Conservation (phyloP, 2,888 invertebrate genomes). For the Noctuana brunneofusca region DNA sequence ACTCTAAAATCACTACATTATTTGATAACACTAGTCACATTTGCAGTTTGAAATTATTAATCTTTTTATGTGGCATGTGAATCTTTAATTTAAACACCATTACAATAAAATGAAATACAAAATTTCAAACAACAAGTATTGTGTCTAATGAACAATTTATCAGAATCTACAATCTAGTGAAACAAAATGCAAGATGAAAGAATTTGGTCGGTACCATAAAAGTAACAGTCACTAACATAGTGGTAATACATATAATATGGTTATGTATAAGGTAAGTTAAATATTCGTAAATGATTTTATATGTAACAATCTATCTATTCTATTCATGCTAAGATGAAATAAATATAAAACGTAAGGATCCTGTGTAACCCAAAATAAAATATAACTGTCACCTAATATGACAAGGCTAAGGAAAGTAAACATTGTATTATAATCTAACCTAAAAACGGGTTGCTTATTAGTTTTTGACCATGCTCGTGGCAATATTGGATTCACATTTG, state of each 20-base stretch:
- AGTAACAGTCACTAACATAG: constrained; percentile 9
- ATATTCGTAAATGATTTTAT: constrained; percentile 39
- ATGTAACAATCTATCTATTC: constrained; percentile 42
- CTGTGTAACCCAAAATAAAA: constrained; percentile 36
- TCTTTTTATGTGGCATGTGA: not conserved
- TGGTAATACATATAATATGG: not conserved
- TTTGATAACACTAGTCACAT: constrained; percentile 36
- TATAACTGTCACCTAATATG: constrained; percentile 51
- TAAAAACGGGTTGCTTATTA: constrained; percentile 32
- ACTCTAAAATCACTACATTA: constrained; percentile 27
- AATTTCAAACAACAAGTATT: constrained; percentile 30
- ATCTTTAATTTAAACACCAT: not conserved
- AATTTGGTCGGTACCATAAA: not conserved
- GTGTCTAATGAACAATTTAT: constrained; percentile 5
- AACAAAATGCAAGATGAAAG: constrained; percentile 17
- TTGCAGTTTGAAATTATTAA: constrained; percentile 43
- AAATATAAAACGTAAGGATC: constrained; percentile 39
- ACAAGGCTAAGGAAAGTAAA: constrained; percentile 42
- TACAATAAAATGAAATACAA: not conserved
- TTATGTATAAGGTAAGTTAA: not conserved
- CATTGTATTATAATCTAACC: constrained; percentile 26
- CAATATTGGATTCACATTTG: constrained; percentile 53
- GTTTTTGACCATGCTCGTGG: constrained; percentile 67
- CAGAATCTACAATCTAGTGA: constrained; percentile 16
- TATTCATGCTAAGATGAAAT: constrained; percentile 57